Base-by-base conservation (phyloP, 2,797 vertebrate genomes). In the Malurus leucopterus region DNA sequence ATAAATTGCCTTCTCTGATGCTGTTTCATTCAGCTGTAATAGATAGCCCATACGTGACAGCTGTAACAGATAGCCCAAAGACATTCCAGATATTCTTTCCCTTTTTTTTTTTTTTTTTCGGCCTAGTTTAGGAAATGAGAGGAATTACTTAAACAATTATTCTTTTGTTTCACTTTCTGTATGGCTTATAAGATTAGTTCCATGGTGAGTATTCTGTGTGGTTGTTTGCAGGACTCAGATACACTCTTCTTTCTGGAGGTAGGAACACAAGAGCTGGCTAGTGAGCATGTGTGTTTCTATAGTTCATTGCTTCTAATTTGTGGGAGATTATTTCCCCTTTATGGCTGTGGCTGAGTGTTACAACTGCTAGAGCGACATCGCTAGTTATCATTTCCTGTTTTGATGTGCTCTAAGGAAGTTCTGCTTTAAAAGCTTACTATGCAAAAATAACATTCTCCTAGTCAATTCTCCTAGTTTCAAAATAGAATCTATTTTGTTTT, bases 321-420 rank as follows among this genome's bases (percentile, higher is more conserved):
- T 6, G 18, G 13, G 23, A 13, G 5, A 41, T 59, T 78, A 44
- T 86, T 94, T 86, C n/a, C 18, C 15, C 19, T 58, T 86, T 59
- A 9, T 51, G 17, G 27, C 23, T 85, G 30, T 55, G 32, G 40
- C 58, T 61, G 22, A 20, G 15, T 83, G 54, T 90, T 90, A 44
- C 47, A 83, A 26, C 47, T 77, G 34, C 43, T 86, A 15, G 22
- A 58, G 36, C 40, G 12, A 11, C 27, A 44, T 73, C 53, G 78
- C 29, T 71, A 65, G 44, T 85, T 84, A 43, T 26, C 43, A 73
- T 76, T 92, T 88, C 68, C 77, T 89, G 80, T 73, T 91, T 79
- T 55, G 51, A 62, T 89, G 47, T 54, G 15, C 38, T 63, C 9
- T 72, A 9, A 69, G 72, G 40, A 87, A 83, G 58, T 88, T 75